Conservation (phyloP, 2,797 vertebrate genomes). For the Varecia variegata region DNA sequence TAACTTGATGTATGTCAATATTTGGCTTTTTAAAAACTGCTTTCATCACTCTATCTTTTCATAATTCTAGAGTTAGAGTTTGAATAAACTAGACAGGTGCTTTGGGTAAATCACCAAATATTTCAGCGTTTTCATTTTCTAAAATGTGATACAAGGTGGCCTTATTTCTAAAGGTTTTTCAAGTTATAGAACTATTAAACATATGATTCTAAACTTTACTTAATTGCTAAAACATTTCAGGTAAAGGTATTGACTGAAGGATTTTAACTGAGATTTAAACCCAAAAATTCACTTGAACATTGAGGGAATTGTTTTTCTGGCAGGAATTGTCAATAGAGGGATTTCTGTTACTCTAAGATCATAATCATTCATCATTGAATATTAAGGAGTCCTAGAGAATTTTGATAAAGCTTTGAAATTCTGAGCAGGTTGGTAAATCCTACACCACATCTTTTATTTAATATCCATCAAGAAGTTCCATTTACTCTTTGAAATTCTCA, state of each 20-base stretch:
- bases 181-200: neutral
- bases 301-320: neutral
- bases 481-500: slow-evolving; percentile 38
- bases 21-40: neutral
- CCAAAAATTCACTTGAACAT: neutral
- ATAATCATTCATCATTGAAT: neutral
- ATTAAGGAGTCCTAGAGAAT: neutral
- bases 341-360: neutral
- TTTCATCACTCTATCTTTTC: neutral
- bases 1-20: neutral
- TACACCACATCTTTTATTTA: neutral
- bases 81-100: neutral
- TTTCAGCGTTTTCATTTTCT: slow-evolving; percentile 1
- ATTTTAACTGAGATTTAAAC: neutral
- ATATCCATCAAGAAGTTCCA: neutral
- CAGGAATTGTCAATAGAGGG: neutral
- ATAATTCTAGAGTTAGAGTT: neutral
- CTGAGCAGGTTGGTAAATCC: slow-evolving; percentile 20
- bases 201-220: neutral
- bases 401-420: neutral
- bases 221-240: neutral
- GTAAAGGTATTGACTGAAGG: neutral
- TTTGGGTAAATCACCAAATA: neutral
- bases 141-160: neutral
- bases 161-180: slow-evolving; percentile 24